phyloP scores from a whole-genome alignment of 2,888 invertebrate species.

The Scaptomyza caliginosa region DNA sequence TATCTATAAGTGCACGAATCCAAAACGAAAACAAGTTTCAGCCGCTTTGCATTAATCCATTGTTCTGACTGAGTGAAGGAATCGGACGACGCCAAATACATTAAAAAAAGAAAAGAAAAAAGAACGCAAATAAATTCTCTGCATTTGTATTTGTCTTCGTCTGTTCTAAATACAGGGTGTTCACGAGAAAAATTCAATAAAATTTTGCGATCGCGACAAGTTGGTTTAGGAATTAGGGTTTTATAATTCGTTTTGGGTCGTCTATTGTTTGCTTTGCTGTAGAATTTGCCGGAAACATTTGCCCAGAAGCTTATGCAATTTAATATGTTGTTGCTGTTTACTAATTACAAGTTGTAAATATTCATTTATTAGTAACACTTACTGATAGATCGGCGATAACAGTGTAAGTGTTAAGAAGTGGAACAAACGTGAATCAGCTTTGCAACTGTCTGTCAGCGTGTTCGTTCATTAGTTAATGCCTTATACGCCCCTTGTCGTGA shows the following conservation, averaged over 20 bases:
- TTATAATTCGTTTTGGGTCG: neutral
- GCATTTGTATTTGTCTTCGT: conserved; percentile 4
- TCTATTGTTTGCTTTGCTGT: neutral
- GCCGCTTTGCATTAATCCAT: conserved; percentile 22
- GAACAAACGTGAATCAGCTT: conserved; percentile 45
- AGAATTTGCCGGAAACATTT: conserved; percentile 30
- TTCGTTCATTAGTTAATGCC: neutral
- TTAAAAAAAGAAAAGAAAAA: conserved; percentile 52
- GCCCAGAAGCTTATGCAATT: conserved; percentile 29
- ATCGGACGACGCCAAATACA: conserved; percentile 56
- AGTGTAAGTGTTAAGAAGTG: conserved; percentile 29
- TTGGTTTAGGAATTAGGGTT: neutral
- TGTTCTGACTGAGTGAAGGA: conserved; percentile 14
- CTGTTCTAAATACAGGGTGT: conserved; percentile 38
- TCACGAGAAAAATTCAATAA: neutral
- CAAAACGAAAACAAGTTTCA: conserved; percentile 38
- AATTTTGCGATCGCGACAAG: neutral
- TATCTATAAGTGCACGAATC: conserved; percentile 21
- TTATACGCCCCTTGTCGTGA: neutral
- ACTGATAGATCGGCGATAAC: conserved; percentile 30
- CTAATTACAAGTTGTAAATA: conserved; percentile 22
- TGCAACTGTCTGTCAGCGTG: conserved; percentile 2
- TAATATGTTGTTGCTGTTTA: conserved; percentile 13
- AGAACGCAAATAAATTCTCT: conserved; percentile 24
- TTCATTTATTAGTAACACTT: conserved; percentile 24